These are phyloP conservation scores for Agriopis aurantiaria DNA, from an alignment of 2,888 invertebrate genomes.

Conservation along the genomic window DNA sequence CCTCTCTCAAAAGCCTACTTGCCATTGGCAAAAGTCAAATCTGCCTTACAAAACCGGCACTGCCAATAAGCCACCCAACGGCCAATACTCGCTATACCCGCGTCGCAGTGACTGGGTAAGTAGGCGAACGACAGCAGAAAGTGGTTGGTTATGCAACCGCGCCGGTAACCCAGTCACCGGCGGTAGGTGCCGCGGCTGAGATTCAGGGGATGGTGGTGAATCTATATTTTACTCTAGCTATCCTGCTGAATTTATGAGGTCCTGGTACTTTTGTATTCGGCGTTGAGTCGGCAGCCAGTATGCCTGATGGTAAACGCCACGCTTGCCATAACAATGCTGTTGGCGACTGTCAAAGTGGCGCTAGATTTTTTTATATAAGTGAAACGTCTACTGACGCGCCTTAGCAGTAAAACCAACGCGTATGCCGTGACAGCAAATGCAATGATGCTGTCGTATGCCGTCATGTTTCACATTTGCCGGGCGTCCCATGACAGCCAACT, in stretches of 20 bases:
- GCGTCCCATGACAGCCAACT: no score
- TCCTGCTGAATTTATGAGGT: neutral
- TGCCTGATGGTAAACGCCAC: neutral
- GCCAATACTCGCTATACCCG: conserved; percentile 69
- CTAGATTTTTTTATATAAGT: no score
- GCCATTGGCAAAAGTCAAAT: no score
- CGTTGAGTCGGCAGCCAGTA: neutral
- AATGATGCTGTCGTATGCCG: no score
- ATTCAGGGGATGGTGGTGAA: conserved; percentile 17
- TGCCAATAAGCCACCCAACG: conserved; percentile 48
- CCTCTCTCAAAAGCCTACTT: no score
- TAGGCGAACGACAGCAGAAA: conserved; percentile 85
- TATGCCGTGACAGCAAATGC: no score
- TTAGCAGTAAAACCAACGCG: no score
- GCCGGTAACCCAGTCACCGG: conserved; percentile 82
- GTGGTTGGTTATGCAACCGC: conserved; percentile 83
- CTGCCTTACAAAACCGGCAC: no score
- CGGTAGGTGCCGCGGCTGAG: conserved; percentile 38
- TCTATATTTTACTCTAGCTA: neutral
- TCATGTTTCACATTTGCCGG: no score
- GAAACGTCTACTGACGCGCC: no score
- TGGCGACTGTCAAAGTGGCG: no score
- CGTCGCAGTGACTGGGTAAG: conserved; percentile 83
- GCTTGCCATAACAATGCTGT: neutral
- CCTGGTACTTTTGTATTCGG: conserved; percentile 8